Conservation (phyloP, 2,888 invertebrate genomes). For the Drosophila mettleri region DNA sequence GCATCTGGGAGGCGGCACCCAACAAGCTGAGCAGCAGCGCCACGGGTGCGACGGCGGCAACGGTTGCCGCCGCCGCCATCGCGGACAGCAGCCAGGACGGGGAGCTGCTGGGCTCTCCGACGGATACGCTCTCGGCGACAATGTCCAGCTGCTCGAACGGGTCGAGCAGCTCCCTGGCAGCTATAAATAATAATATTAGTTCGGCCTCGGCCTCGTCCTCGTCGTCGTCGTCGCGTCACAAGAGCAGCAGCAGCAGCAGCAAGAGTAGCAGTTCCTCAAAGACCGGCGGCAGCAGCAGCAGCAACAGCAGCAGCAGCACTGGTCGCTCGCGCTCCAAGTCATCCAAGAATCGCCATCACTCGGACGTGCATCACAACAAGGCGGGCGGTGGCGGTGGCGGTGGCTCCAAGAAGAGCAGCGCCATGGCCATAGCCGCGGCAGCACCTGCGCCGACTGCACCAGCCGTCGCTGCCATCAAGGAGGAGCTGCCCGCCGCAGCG, state of each 20-base stretch:
- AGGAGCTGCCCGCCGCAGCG: constrained; percentile 26
- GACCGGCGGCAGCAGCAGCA: constrained; percentile 81
- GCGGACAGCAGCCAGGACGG: constrained; percentile 66
- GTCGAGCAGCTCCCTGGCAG: constrained; percentile 83
- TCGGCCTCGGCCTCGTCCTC: constrained; percentile 61
- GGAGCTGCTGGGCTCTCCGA: constrained; percentile 57
- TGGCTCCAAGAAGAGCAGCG: constrained; percentile 59
- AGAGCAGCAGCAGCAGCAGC: constrained; percentile 85
- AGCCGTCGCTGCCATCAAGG: constrained; percentile 28
- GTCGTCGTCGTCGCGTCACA: constrained; percentile 77
- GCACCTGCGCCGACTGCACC: constrained; percentile 16
- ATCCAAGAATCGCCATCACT: constrained; percentile 71
- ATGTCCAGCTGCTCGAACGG: constrained; percentile 67
- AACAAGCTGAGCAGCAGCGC: constrained; percentile 56
- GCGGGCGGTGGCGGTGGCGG: too few relatives aligned
- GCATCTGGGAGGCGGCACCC: constrained; percentile 73
- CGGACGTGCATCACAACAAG: constrained; percentile 61
- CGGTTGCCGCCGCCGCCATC: constrained; percentile 11
- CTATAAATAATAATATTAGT: constrained; percentile 73
- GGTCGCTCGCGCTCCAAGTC: constrained; percentile 80
- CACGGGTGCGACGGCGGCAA: constrained; percentile 4
- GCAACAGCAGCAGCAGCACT: constrained; percentile 65
- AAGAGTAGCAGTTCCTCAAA: constrained; percentile 71
- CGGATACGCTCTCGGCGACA: constrained; percentile 59
- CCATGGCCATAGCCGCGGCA: constrained; percentile 33